Base-by-base conservation (phyloP, 2,113 vertebrate species). In the Craseonycteris thonglongyai region DNA sequence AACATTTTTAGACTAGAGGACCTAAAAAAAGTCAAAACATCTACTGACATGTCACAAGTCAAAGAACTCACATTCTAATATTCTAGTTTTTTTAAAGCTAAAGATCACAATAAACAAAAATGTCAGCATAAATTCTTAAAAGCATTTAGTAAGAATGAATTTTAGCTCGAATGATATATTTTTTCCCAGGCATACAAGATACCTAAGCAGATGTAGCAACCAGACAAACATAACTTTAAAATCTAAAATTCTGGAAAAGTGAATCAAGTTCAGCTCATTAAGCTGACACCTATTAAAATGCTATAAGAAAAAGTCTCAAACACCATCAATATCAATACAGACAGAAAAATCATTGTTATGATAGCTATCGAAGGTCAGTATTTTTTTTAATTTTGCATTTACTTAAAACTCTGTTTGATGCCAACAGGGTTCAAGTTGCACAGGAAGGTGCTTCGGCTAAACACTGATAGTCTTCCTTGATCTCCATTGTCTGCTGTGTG, bases 401-500 rank as follows among this genome's bases (percentile, higher is more conserved):
- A 95, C 96, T 97, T 97, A 96, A 97, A 98, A 96, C 96, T 96
- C 93, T 2, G 3, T 97, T 95, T 98, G 97, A 98, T 97, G 96
- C 95, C 97, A 97, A 80, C 40, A 80, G 97, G 96, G 97, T 96
- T 98, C 97, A 88, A 95, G 97, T 95, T 93, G 47, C 96, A 96
- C 96, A 96, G 97, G 96, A 97, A 97, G 97, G 97, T 96, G 97
- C 97, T 98, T 79, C 79, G 61, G 98, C 98, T 97, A 88, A 97
- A 97, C 95, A 97, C 97, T 76, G 96, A 88, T 21, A 56, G 97
- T 78, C 96, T 91, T 97, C 96, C 98, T 98, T 98, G 98, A 98
- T 98, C 98, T 98, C 97, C 91, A 98, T 94, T 98, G 98, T 98
- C 96, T 98, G 98, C 97, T 69, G 97, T 35, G 96, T 54, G 75